Evolutionary conservation across 2,888 invertebrate species (phyloP), one percentile per base, ranked within the genome.

Genomic region (Strigamia transsilvanica): DNA sequence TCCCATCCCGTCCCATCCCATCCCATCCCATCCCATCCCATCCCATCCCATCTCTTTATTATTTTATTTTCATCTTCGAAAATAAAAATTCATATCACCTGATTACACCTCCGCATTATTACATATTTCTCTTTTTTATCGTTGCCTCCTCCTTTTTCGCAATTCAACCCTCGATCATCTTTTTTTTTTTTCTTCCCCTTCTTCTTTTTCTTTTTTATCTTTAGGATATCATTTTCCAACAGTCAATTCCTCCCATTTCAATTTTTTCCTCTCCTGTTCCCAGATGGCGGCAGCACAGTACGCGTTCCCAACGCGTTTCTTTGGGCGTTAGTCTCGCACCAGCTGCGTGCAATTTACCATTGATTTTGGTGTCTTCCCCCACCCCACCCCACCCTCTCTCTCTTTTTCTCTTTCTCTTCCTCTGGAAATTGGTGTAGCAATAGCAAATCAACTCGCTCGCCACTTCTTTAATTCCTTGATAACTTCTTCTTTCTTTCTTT

Each of bases 151-250:
- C 73, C 73, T 32, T 73, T 56, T 73, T 73, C 73, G 73, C 73
- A 32, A 73, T 73, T 73, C 73, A 73, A 73, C 27, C 73, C 73
- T 73, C 73, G 73, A 73, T 73, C 73, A 73, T 73, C 32, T 32
- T 27, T 73, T 32, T 73, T n/a, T 73, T n/a, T 27, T 66, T 61
- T 18, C 21, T 21, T 27, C 3, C 15, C 13, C 15, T 73, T 32
- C 32, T n/a, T 73, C 15, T 27, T 66, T 21, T 66, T 66, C 18
- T 73, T 73, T 73, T 73, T 73, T 73, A 73, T 73, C 73, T 73
- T 73, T 73, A 73, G 73, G 73, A 73, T 73, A 73, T 73, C 73
- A 73, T 73, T 73, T 73, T 73, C 73, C 73, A 73, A 73, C 73
- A 73, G 73, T 73, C 73, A 73, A 73, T 73, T 73, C 73, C 73